Evolutionary conservation across 2,888 invertebrate species (phyloP).

Genomic region (Melieria picta): DNA sequence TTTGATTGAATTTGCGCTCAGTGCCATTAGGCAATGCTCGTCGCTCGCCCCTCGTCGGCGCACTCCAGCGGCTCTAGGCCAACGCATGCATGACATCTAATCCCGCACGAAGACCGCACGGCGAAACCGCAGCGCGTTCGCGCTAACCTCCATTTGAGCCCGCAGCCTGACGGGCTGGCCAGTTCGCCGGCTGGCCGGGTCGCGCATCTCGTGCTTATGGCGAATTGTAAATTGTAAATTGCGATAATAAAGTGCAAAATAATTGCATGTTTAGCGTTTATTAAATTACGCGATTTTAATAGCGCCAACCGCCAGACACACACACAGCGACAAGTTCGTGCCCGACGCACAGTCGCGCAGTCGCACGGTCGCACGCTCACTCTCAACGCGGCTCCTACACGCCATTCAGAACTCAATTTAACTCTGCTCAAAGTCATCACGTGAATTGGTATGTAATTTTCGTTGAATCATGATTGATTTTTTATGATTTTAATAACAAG

Average conservation of each 20-base stretch:
- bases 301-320: too few species aligned
- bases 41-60: too few species aligned
- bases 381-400: too few species aligned
- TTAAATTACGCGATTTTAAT: slow-evolving; percentile 59
- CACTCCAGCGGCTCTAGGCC: not conserved
- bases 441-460: not conserved
- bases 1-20: slow-evolving; percentile 6
- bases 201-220: slow-evolving; percentile 33
- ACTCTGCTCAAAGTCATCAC: too few species aligned
- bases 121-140: too few species aligned
- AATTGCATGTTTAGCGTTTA: slow-evolving; percentile 59
- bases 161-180: too few species aligned
- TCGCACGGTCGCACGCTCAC: too few species aligned
- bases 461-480: slow-evolving; percentile 21
- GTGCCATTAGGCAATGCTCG: not conserved
- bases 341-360: too few species aligned
- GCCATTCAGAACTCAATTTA: too few species aligned
- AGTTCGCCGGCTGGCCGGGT: not conserved
- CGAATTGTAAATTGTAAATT: slow-evolving; percentile 50
- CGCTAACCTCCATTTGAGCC: too few species aligned
- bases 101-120: slow-evolving; percentile 17
- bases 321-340: too few species aligned
- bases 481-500: not conserved
- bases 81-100: slow-evolving; percentile 20
- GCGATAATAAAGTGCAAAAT: slow-evolving; percentile 61